Conservation (phyloP, 23 tunicate genomes). For the Ascidia mentula region DNA sequence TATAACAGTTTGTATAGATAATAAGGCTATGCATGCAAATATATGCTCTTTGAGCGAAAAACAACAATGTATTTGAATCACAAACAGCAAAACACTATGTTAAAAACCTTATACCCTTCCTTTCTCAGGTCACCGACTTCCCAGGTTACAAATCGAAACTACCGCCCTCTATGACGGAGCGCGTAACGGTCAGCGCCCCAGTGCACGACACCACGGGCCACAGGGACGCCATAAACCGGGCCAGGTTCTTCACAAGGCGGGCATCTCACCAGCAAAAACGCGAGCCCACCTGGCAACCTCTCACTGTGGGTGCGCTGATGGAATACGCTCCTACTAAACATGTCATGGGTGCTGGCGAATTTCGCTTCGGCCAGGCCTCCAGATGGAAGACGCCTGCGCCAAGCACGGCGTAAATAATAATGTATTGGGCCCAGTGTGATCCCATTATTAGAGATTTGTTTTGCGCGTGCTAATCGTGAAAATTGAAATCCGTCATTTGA, state of each 20-base stretch:
- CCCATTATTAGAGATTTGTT: no score
- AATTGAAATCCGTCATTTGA: no score
- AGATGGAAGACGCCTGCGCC: conserved; percentile 57
- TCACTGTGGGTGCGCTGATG: conserved; percentile 87
- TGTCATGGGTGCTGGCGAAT: conserved; percentile 55
- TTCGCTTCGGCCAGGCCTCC: conserved; percentile 39
- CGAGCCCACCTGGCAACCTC: conserved; percentile 79
- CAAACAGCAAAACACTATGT: no score
- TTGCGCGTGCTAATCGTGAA: no score
- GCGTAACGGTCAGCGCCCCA: conserved; percentile 73
- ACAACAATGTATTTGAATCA: no score
- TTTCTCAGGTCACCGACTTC: conserved; percentile 64
- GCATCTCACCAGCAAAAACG: conserved; percentile 18
- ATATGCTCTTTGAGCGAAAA: no score
- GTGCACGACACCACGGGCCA: conserved; percentile 43
- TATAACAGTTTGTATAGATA: no score
- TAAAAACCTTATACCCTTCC: no score
- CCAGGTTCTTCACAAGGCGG: conserved; percentile 19
- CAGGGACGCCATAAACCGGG: background rate
- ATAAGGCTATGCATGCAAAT: no score
- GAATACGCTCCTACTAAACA: conserved; percentile 65
- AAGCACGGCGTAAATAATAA: conserved; percentile 47
- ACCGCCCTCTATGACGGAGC: conserved; percentile 72
- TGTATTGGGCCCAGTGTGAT: no score
- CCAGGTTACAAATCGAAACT: conserved; percentile 65